Evolutionary conservation across 2,113 vertebrate species (phyloP).

Genomic region (Ia io): DNA sequence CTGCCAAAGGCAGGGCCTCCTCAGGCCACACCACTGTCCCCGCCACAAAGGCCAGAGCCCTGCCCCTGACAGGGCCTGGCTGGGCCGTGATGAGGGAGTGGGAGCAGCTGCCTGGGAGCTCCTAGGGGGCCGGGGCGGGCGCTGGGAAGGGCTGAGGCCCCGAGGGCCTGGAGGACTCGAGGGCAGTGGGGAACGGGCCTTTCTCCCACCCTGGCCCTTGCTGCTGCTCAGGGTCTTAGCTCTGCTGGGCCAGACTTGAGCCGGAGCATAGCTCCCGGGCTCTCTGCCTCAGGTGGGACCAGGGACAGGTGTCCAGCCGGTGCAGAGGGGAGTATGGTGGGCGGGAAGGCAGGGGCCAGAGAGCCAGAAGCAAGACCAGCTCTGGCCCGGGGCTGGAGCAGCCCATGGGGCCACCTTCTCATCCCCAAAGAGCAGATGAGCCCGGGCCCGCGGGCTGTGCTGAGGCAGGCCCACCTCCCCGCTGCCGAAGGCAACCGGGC

Average conservation of each 20-base stretch:
- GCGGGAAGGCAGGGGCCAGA: neutral
- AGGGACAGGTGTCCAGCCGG: neutral
- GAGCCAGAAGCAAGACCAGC: neutral
- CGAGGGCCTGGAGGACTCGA: neutral
- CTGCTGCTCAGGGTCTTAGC: neutral
- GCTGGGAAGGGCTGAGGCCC: neutral
- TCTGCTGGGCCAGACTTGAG: neutral
- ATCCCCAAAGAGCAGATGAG: neutral
- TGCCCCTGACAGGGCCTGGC: neutral
- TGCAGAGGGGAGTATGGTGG: neutral
- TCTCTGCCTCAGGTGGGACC: neutral
- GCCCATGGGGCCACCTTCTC: neutral
- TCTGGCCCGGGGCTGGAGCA: neutral
- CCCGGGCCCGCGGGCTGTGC: neutral
- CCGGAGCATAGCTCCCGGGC: neutral
- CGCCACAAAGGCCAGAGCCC: neutral
- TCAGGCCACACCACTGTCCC: neutral
- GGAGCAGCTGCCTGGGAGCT: neutral
- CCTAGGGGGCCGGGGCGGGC: neutral
- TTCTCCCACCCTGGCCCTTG: neutral
- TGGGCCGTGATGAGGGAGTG: rapidly evolving
- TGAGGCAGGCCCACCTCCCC: neutral
- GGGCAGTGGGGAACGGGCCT: too few species aligned
- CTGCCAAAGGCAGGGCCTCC: neutral
- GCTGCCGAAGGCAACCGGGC: neutral